phyloP scores from a whole-genome alignment of 2,888 invertebrate genomes.

The Diogma glabrata region DNA sequence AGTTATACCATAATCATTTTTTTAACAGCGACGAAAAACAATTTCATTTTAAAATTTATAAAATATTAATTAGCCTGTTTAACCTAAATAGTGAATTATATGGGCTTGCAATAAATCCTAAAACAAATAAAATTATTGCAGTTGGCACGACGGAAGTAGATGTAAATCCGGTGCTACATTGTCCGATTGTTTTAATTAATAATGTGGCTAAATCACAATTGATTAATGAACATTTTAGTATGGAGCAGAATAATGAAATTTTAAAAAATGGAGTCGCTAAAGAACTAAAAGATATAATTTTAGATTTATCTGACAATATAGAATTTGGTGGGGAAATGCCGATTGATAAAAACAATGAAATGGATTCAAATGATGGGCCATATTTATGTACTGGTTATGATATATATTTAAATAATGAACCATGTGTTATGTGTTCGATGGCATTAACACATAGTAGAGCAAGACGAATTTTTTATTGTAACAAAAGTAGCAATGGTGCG shows the following conservation, averaged over 20 bases:
- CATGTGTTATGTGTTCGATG: slow-evolving; percentile 94
- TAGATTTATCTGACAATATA: slow-evolving; percentile 29
- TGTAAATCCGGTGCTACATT: slow-evolving; percentile 67
- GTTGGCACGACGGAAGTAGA: slow-evolving; percentile 40
- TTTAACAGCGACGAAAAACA: slow-evolving; percentile 44
- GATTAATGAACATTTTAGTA: too few species aligned
- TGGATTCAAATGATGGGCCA: slow-evolving; percentile 36
- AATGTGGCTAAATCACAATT: slow-evolving; percentile 72
- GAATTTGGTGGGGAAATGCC: slow-evolving; percentile 40
- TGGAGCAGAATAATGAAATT: slow-evolving; percentile 34
- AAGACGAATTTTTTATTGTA: slow-evolving; percentile 66
- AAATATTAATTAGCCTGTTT: slow-evolving; percentile 31
- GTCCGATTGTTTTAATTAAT: slow-evolving; percentile 76
- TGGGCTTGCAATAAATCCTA: slow-evolving; percentile 66
- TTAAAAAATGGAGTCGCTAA: slow-evolving; percentile 37
- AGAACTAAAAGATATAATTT: slow-evolving; percentile 32
- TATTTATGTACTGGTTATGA: slow-evolving; percentile 84
- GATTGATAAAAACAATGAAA: slow-evolving; percentile 31
- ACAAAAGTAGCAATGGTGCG: slow-evolving; percentile 49
- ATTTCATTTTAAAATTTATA: slow-evolving; percentile 47
- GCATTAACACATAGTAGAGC: slow-evolving; percentile 84
- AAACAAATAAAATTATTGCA: slow-evolving; percentile 49
- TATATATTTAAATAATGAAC: slow-evolving; percentile 71
- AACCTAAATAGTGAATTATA: slow-evolving; percentile 23
- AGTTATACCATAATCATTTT: slow-evolving; percentile 45